Base-by-base conservation (phyloP, 1,140 invertebrate genomes). In the Bombus haemorrhoidalis region DNA sequence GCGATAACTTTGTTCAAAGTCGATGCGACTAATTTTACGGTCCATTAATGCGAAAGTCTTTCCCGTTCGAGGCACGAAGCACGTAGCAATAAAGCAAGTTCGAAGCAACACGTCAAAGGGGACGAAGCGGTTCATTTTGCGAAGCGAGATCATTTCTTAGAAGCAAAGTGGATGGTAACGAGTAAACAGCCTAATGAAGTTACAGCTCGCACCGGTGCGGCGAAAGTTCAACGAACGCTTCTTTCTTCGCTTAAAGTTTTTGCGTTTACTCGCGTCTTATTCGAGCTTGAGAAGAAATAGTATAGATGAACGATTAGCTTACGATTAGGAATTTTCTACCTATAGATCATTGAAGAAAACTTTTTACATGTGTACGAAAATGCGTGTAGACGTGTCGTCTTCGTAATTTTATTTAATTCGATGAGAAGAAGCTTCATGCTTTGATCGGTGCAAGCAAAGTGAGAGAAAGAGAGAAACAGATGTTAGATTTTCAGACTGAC, bases 1-100 rank as follows among this genome's bases (percentile, higher is more conserved):
- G 81, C 57, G 32, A 47, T 43, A 62, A 74, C 80, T 73, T 81
- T 83, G 71, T 47, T 37, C 72, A 39, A 37, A 68, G 71, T 66
- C 59, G 41, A 43, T 68, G 28, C 32, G 75, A 66, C 72, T 75
- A 75, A 83, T 76, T 83, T 83, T 43, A 76, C 32, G 39, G 72
- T 4, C 43, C 72, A 66, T 83, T 83, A 83, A 83, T 28, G 62
- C 25, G 72, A 76, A 66, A 83, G 62, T 76, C 59, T 68, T 76
- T 57, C 22, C 10, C 47, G 25, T 66, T 43, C 53, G 34, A 57
- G 25, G 59, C 15, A 28, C 12, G 5, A n/a, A n/a, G n/a, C n/a
- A 13, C 4, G 15, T 12, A n/a, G 57, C 25, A n/a, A 62, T 37
- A n/a, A 37, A 81, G 47, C 43, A 68, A 68, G 66, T 68, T 71